Evolutionary conservation across 2,888 invertebrate genomes (phyloP), one percentile per base, ranked within the genome.

Genomic region (Sarcophaga rosellei): DNA sequence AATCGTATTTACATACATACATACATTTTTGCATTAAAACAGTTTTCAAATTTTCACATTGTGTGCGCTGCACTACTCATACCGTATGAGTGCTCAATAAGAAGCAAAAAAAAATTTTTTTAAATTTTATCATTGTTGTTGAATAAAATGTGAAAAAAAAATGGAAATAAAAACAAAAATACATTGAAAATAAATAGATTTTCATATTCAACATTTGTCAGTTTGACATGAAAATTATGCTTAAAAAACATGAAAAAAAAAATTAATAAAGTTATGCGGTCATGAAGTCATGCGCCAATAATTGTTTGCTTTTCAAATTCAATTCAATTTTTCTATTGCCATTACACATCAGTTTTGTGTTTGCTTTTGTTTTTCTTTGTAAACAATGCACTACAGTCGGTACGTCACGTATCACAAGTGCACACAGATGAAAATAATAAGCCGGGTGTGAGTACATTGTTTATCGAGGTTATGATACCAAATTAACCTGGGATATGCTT

Each of bases 271-370:
- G 77, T 85, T 85, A 85, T 85, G 81, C 85, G 85, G 85, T 81
- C 85, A 85, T 85, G 85, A 85, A 84, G 84, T 84, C 84, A 84
- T 84, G 84, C 84, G 85, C 85, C 85, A 85, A 85, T 85, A 85
- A 85, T 77, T 85, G 81, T 81, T 72, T 77, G 72, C 81, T 68
- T 73, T 59, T 35, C 35, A 68, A 62, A 17, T 35, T 53, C 53
- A 53, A 53, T 53, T 53, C 53, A 53, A 53, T 53, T 53, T 35
- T 53, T 72, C 25, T 57, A 57, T 70, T 57, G 17, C 70, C 47
- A 25, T 20, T 35, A 66, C 53, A 53, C 35, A 17, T 59, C 59
- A 63, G 11, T 63, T 23, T 63, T 63, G 20, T 63, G 17, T 15
- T 63, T 63, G 63, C 23, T 20, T 15, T 20, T 63, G 35, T 65